Percentiles rank a stretch among this genome's conserved stretches.
These are phyloP conservation scores for Camelus bactrianus DNA, from an alignment of 2,113 vertebrate genomes.

Conservation along the genomic window DNA sequence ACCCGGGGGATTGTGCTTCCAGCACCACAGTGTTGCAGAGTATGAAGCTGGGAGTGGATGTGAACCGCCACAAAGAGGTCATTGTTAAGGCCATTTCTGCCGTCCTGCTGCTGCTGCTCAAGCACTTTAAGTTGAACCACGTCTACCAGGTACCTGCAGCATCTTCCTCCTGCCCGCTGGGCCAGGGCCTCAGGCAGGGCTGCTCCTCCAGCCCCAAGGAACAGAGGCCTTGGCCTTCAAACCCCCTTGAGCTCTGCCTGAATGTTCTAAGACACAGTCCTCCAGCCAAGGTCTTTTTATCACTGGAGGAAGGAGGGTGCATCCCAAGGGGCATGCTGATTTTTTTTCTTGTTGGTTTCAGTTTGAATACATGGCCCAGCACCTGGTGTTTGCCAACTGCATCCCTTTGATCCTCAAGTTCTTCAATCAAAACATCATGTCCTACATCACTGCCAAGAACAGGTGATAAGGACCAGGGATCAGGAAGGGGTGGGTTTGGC, in stretches of 20 bases:
- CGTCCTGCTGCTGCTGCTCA: slow-evolving; percentile 95
- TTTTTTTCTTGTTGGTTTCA: slow-evolving; percentile 77
- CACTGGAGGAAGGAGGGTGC: neutral
- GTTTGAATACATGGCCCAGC: slow-evolving; percentile 99
- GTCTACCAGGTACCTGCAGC: slow-evolving; percentile 93
- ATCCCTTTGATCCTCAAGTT: slow-evolving; percentile 99
- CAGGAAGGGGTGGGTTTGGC: neutral
- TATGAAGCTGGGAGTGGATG: slow-evolving; percentile 99
- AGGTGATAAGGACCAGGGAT: slow-evolving; percentile 86
- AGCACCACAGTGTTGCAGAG: slow-evolving; percentile 98
- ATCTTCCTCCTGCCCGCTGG: neutral
- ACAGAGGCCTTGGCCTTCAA: neutral
- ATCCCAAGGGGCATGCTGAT: neutral
- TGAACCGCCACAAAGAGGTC: slow-evolving; percentile 99
- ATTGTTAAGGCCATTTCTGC: slow-evolving; percentile 99
- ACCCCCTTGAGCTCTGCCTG: neutral
- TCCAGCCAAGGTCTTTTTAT: neutral
- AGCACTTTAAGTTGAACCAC: slow-evolving; percentile 99
- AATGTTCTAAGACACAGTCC: neutral
- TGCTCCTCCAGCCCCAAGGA: neutral
- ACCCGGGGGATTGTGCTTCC: slow-evolving; percentile 54
- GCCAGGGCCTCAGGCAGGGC: neutral
- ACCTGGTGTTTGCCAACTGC: slow-evolving; percentile 99
- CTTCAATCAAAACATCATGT: slow-evolving; percentile 99
- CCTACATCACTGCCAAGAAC: slow-evolving; percentile 99